Evolutionary conservation across 2,113 vertebrate genomes (phyloP).

Genomic region (Alces alces): DNA sequence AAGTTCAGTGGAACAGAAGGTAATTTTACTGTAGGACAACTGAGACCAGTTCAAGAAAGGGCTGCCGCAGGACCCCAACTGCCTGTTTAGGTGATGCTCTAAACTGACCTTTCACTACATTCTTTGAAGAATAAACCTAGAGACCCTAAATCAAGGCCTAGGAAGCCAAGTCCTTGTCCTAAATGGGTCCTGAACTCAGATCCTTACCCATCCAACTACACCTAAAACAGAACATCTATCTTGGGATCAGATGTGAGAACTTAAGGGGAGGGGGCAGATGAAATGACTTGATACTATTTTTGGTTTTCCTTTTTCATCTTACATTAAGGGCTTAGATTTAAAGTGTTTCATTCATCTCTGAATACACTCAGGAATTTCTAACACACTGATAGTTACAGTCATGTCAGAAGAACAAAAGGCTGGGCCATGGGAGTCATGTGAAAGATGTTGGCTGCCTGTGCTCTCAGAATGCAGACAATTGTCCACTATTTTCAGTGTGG

Average conservation of each 20-base stretch:
- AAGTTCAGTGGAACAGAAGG: background rate
- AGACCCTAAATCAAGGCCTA: background rate
- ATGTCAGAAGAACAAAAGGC: constrained; percentile 32
- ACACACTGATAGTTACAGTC: background rate
- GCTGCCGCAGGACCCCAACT: background rate
- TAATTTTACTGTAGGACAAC: background rate
- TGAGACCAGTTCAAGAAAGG: background rate
- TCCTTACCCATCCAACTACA: background rate
- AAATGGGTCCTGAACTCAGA: background rate
- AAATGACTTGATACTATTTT: background rate
- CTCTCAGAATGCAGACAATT: constrained; percentile 30
- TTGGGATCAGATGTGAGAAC: background rate
- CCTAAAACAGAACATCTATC: background rate
- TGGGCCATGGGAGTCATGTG: background rate
- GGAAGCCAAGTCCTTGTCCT: background rate
- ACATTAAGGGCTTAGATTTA: background rate
- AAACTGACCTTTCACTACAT: background rate
- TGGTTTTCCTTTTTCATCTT: constrained; percentile 9
- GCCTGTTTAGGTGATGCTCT: background rate
- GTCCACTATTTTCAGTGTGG: background rate
- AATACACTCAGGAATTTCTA: background rate
- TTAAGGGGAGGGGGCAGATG: background rate
- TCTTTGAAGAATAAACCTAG: background rate
- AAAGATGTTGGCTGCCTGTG: background rate
- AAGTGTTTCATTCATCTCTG: background rate